phyloP scores from a whole-genome alignment of 2,888 invertebrate genomes.

The Calliphora vomitoria region DNA sequence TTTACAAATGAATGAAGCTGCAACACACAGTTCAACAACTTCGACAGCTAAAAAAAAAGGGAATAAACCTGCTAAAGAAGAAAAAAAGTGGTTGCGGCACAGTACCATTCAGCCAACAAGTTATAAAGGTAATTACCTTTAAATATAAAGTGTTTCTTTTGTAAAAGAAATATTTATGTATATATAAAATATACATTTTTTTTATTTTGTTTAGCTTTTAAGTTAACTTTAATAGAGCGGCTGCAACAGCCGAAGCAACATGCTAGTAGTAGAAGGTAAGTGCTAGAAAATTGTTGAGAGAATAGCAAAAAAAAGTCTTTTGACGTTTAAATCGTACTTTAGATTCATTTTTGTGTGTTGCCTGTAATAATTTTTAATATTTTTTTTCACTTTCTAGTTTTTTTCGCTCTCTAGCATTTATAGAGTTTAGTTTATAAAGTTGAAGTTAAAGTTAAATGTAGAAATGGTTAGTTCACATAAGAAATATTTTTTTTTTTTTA shows the following conservation, averaged over 20 bases:
- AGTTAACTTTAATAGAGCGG: conserved; percentile 42
- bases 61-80: not conserved
- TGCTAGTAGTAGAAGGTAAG: conserved; percentile 64
- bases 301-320: conserved; percentile 51
- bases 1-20: conserved; percentile 66
- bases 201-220: too few species aligned
- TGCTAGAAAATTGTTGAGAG: conserved; percentile 65
- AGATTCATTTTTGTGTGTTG: conserved; percentile 36
- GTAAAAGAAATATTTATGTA: conserved; percentile 22
- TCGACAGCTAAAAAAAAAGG: conserved; percentile 41
- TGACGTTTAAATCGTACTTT: conserved; percentile 61
- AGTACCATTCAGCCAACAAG: conserved; percentile 50
- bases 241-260: conserved; percentile 20
- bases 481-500: conserved; percentile 23
- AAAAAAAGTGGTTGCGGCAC: conserved; percentile 31
- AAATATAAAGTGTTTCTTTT: conserved; percentile 65
- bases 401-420: conserved; percentile 1
- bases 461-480: not conserved
- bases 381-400: not conserved
- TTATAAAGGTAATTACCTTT: conserved; percentile 69
- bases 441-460: not conserved
- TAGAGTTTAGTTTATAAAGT: conserved; percentile 15
- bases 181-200: not conserved
- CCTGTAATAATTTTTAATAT: conserved; percentile 52
- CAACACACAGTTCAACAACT: conserved; percentile 66